Base-by-base conservation (phyloP, 2,888 invertebrate genomes). In the Amphipyra tragopoginis region DNA sequence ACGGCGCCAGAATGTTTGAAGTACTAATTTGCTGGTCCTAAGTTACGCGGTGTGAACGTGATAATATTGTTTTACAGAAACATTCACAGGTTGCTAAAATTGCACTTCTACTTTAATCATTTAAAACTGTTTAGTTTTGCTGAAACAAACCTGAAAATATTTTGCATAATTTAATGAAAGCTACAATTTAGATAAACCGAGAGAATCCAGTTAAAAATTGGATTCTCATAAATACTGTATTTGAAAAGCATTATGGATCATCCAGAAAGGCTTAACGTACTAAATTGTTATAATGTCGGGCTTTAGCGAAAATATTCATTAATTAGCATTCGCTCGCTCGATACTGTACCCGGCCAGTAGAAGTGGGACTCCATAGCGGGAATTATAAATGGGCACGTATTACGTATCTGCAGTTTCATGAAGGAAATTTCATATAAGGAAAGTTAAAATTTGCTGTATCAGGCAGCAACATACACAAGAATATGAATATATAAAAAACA, bases 1-100 rank as follows among this genome's bases (percentile, higher is more conserved):
- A 55, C 49, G 55, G 33, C 36, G 33, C 29, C 42, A 34, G 52
- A 65, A 60, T 47, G 56, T 65, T 62, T 62, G 33, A 10, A 38
- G 36, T 38, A 34, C 52, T 55, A 53, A 62, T 61, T 53, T 42
- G 36, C 51, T 44, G 39, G 13, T 51, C n/a, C 40, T 67, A 34
- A 66, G 60, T 47, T 52, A 49, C 33, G 26, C 43, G 26, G 43
- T 10, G 34, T 14, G 11, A 50, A 50, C 62, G 51, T 51, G 13
- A 38, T 62, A 36, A 60, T 34, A 51, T 10, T 44, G 26, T 38
- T 62, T 7, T 39, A 72, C 58, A 14, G 36, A 49, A 33, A 65
- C n/a, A 52, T 65, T 57, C 38, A 34, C 36, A 42, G 53, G 5
- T 39, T 65, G 58, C 39, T 45, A 49, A 53, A 26, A 44, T 58